Percentiles rank a stretch among this genome's conserved stretches.
These are phyloP conservation scores for Barbus barbus DNA, from an alignment of 2,113 vertebrate species.

Conservation along the genomic window DNA sequence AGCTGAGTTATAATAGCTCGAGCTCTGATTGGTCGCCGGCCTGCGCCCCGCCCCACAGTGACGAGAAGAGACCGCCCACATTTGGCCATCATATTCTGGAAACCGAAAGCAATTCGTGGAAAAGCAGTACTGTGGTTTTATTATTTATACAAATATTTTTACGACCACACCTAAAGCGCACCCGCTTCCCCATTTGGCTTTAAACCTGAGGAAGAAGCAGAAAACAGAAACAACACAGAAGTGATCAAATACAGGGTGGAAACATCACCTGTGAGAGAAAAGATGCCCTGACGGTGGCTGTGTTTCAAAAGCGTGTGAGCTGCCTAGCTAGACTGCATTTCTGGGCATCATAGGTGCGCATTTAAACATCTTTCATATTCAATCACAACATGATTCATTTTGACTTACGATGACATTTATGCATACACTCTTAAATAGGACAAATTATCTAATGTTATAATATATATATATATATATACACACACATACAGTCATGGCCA, in stretches of 20 bases:
- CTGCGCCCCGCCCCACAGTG: neutral
- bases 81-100: conserved; percentile 54
- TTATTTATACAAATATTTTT: neutral
- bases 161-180: neutral
- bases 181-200: neutral
- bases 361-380: too few species aligned
- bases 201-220: neutral
- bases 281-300: neutral
- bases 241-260: neutral
- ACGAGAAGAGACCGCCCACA: neutral
- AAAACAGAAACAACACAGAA: neutral
- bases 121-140: neutral
- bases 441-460: too few species aligned
- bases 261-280: neutral
- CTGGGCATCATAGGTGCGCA: neutral
- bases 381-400: too few species aligned
- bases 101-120: conserved; percentile 13
- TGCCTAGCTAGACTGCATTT: neutral
- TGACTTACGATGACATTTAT: too few species aligned
- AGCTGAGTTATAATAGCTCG: conserved; percentile 46
- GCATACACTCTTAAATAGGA: too few species aligned
- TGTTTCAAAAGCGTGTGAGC: neutral
- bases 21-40: conserved; percentile 35
- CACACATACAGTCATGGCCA: too few species aligned
- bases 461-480: too few species aligned